Conservation (phyloP, 2,888 invertebrate genomes). For the Acanthacorydalis orientalis region DNA sequence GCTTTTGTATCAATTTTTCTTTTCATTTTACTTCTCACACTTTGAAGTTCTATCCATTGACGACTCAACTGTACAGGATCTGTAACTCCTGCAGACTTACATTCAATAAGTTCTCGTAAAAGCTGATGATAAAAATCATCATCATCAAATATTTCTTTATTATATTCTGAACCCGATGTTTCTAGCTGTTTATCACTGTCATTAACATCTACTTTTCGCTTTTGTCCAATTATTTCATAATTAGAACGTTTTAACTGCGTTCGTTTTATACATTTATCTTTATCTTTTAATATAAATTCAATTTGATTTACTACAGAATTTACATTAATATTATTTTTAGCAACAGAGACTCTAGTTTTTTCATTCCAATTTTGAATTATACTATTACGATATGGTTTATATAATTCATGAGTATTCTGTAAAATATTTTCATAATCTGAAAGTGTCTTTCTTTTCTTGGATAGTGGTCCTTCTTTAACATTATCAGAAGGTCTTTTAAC, state of each 20-base stretch:
- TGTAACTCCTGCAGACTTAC: constrained; percentile 65
- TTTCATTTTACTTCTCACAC: constrained; percentile 80
- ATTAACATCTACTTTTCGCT: constrained; percentile 8
- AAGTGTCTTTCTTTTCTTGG: constrained; percentile 35
- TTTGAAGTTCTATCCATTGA: constrained; percentile 85
- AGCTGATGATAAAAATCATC: constrained; percentile 94
- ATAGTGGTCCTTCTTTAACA: constrained; percentile 11
- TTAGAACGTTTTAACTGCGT: constrained; percentile 66
- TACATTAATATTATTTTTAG: constrained; percentile 41
- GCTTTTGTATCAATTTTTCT: constrained; percentile 84
- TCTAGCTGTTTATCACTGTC: constrained; percentile 12
- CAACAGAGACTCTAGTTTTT: constrained; percentile 59
- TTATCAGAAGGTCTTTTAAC: constrained; percentile 13
- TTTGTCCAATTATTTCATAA: constrained; percentile 46
- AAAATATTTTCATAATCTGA: constrained; percentile 41
- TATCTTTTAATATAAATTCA: constrained; percentile 66
- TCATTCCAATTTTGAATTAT: constrained; percentile 92
- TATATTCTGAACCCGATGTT: constrained; percentile 35
- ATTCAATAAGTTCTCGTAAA: constrained; percentile 79
- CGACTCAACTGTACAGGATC: constrained; percentile 75
- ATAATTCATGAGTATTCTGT: constrained; percentile 36
- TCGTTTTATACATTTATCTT: constrained; percentile 52
- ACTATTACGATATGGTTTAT: constrained; percentile 52
- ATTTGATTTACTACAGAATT: constrained; percentile 64
- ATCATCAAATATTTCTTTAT: constrained; percentile 85